Evolutionary conservation across 2,888 invertebrate species (phyloP), one percentile per base, ranked within the genome.

Genomic region (Polydrusus pterygomalis): DNA sequence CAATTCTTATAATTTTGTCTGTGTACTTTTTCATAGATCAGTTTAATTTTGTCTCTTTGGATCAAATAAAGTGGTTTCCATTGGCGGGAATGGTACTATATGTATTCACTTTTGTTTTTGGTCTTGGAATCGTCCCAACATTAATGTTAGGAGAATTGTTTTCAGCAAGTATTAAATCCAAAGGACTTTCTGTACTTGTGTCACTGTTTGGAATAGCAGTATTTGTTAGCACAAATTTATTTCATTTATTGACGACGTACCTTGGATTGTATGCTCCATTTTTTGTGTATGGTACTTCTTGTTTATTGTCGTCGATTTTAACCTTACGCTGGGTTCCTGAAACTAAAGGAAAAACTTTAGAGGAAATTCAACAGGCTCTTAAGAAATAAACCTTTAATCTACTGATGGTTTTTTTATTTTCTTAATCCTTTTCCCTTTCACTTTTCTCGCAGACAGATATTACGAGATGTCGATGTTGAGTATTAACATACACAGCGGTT

Each of bases 291-390:
- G 79, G 82, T 0, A 18, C 79, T 7, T 80, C 79, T 54, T 82
- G 83, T 58, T 80, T 84, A 15, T 5, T 81, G 0, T 79, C 81
- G n/a, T 75, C 81, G 5, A 56, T 83, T 40, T 80, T 83, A 68
- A 81, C 83, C 13, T 80, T 84, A 64, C 83, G 79, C 77, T 80
- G 81, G 74, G 79, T 87, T 17, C 85, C 85, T 0, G 86, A 87
- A 77, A 86, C 86, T 1, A 85, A 83, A 79, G 85, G 85, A 13
- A 85, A 84, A 72, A 84, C 85, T 13, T 78, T 86, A 43, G 85
- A 85, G 70, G 84, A 86, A 78, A 86, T 86, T 60, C 86, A 87
- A 75, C 84, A 85, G 71, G 68, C 77, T 18, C 79, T 86, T 11
- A 85, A 83, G 49, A 49, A 71, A 54, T 69, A 69, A 58, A 43